Base-by-base conservation (phyloP, 2,113 vertebrate species). In the Alectura lathami region DNA sequence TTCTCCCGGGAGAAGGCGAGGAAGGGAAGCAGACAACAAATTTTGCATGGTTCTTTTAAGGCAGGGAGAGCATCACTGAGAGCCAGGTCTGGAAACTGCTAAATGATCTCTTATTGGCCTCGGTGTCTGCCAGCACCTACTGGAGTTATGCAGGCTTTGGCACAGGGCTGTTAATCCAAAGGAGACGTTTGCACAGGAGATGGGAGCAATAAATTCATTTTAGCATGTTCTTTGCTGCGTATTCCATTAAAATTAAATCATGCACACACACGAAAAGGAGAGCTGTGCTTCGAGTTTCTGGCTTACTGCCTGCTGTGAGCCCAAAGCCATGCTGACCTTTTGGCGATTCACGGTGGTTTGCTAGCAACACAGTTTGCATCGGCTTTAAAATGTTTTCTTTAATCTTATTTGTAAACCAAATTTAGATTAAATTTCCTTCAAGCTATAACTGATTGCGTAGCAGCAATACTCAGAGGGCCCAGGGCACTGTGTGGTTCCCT, bases 371-470 rank as follows among this genome's bases (percentile, higher is more conserved):
- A 50, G n/a, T 93, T 91, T 92, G 50, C 82, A 72, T 89, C 70
- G 85, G 42, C 86, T 89, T 86, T 79, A 40, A 67, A 95, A 76
- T 79, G 81, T 69, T 93, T 93, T 88, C 79, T 92, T 94, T 91
- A 84, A 82, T 83, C 67, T 85, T 91, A 83, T 91, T 86, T 94
- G 86, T 93, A 83, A 76, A 93, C 53, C 74, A 87, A 92, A 90
- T 86, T 59, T 40, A 64, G 48, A 72, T 72, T 83, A 45, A 73
- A 86, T 82, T 91, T 45, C 45, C 88, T 84, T 81, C 48, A 62
- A 76, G 80, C 56, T 64, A 4, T 38, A 77, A 83, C 66, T 48
- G 42, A 69, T 94, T 80, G 53, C 54, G 38, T 87, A 67, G 20
- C 66, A 83, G 36, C 34, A 51, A 43, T 40, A 53, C 68, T 23